Evolutionary conservation across 2,113 vertebrate genomes (phyloP).

Genomic region (Cichladusa arquata): DNA sequence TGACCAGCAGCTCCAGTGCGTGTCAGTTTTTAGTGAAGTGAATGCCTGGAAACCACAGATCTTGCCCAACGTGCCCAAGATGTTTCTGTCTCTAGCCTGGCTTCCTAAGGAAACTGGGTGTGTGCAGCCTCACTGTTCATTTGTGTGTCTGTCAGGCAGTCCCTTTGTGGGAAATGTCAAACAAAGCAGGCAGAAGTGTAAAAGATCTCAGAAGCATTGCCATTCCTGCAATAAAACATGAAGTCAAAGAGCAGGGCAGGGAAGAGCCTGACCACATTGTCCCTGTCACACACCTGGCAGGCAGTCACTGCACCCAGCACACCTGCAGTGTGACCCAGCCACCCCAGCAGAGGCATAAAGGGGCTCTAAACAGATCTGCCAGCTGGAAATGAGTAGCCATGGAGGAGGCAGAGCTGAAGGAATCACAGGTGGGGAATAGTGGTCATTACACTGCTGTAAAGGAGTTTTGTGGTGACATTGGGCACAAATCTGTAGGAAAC

Average conservation of each 20-base stretch:
- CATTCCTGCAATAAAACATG: neutral
- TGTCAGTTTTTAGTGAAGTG: neutral
- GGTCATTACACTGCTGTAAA: neutral
- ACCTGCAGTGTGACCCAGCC: rapidly evolving
- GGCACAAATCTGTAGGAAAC: neutral
- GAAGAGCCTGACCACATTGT: neutral
- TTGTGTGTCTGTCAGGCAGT: neutral
- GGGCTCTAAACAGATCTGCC: neutral
- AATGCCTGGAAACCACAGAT: neutral
- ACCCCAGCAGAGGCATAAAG: neutral
- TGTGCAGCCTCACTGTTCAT: neutral
- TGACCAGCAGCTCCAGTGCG: neutral
- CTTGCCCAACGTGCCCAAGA: neutral
- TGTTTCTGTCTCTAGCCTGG: neutral
- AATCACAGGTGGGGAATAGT: rapidly evolving
- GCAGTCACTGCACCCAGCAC: neutral
- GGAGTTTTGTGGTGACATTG: neutral
- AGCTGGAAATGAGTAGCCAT: neutral
- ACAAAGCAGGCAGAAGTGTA: neutral
- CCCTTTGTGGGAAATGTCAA: neutral
- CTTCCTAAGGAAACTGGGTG: neutral
- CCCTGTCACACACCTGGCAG: neutral
- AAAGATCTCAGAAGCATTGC: neutral
- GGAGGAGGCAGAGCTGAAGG: neutral
- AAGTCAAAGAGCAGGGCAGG: neutral